Percentiles rank a stretch among this genome's conserved stretches.
These are phyloP conservation scores for Potamilus streckersoni DNA, from an alignment of 1,140 invertebrate species.

Conservation along the genomic window DNA sequence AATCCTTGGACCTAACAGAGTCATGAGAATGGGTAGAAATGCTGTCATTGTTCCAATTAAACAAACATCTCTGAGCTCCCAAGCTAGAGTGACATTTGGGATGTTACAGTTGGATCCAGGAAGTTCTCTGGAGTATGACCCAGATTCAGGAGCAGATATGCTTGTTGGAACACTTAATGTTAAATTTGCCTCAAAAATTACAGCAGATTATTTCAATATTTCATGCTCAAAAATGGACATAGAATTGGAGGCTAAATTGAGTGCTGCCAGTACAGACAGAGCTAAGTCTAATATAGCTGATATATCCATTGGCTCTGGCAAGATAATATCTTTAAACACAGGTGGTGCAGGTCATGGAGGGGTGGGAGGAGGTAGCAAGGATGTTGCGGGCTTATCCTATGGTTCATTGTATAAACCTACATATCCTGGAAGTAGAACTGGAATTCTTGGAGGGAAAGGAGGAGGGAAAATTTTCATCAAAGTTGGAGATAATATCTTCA, in stretches of 20 bases:
- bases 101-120: constrained; percentile 53
- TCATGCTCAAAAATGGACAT: constrained; percentile 44
- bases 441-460: constrained; percentile 38
- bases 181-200: constrained; percentile 46
- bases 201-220: constrained; percentile 54
- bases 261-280: constrained; percentile 43
- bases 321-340: constrained; percentile 12
- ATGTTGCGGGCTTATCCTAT: constrained; percentile 36
- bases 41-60: constrained; percentile 49
- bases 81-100: constrained; percentile 49
- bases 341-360: constrained; percentile 55
- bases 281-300: constrained; percentile 41
- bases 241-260: constrained; percentile 47
- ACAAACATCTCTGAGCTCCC: constrained; percentile 29
- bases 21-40: constrained; percentile 46
- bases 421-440: constrained; percentile 44
- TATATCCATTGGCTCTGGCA: constrained; percentile 33
- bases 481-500: constrained; percentile 41
- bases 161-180: constrained; percentile 45
- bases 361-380: constrained; percentile 38
- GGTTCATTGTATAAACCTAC: constrained; percentile 51
- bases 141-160: constrained; percentile 52
- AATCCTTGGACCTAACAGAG: constrained; percentile 41
- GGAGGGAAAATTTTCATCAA: constrained; percentile 48
- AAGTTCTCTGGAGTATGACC: constrained; percentile 47